Evolutionary conservation across 2,888 invertebrate species (phyloP).

Genomic region (Agrilus cyanescens): DNA sequence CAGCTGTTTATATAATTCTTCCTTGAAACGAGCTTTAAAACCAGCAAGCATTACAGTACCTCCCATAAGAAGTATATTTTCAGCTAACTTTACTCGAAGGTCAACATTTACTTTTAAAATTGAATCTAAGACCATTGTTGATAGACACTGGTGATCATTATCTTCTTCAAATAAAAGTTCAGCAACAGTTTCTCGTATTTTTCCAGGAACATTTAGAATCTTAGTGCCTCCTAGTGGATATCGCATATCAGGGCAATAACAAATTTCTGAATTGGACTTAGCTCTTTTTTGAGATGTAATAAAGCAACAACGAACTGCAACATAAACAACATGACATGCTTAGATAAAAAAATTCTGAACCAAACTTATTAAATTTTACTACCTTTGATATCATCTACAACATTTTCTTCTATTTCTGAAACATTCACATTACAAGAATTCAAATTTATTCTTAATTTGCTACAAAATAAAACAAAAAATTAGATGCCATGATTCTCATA

Average conservation of each 20-base stretch:
- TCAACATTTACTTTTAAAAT: slow-evolving; percentile 76
- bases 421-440: slow-evolving; percentile 38
- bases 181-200: slow-evolving; percentile 66
- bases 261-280: slow-evolving; percentile 34
- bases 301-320: slow-evolving; percentile 72
- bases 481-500: background rate
- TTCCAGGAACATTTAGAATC: slow-evolving; percentile 52
- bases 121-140: slow-evolving; percentile 75
- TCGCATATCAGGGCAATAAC: slow-evolving; percentile 47
- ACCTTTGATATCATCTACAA: slow-evolving; percentile 68
- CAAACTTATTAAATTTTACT: background rate
- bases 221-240: slow-evolving; percentile 56
- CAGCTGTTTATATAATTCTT: slow-evolving; percentile 62
- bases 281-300: slow-evolving; percentile 66
- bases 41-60: slow-evolving; percentile 79
- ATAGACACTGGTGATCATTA: slow-evolving; percentile 67
- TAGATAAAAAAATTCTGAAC: background rate
- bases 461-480: slow-evolving; percentile 16
- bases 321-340: slow-evolving; percentile 1
- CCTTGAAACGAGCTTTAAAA: slow-evolving; percentile 64
- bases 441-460: slow-evolving; percentile 33
- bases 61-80: slow-evolving; percentile 77
- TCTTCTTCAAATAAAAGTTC: slow-evolving; percentile 81
- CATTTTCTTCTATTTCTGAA: slow-evolving; percentile 38
- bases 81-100: slow-evolving; percentile 61